phyloP scores from a whole-genome alignment of 2,888 invertebrate genomes.

The Diarsia rubi region DNA sequence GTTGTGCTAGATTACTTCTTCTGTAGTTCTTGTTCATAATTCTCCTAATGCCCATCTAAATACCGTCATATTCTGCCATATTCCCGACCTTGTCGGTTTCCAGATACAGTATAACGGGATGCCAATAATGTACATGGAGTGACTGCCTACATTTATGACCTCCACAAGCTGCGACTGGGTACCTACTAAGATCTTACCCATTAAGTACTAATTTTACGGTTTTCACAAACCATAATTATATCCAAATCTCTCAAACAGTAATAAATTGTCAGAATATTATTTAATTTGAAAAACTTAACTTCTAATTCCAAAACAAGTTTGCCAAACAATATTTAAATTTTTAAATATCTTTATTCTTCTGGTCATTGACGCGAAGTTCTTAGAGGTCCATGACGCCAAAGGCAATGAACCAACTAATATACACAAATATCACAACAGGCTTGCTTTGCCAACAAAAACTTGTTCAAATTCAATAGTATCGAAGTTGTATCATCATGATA shows the following conservation, averaged over 20 bases:
- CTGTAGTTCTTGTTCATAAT: not conserved
- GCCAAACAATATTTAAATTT: not conserved
- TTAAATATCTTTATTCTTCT: not conserved
- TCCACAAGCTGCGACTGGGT: not conserved
- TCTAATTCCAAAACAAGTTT: conserved; percentile 16
- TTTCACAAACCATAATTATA: not conserved
- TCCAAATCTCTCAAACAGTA: not conserved
- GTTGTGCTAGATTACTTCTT: not conserved
- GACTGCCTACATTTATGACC: not conserved
- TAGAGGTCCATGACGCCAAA: conserved; percentile 29
- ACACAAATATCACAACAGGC: conserved; percentile 32
- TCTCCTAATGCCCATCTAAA: not conserved
- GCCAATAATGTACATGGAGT: not conserved
- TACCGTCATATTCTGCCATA: not conserved
- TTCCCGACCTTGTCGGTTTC: not conserved
- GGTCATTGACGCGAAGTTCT: conserved; percentile 31
- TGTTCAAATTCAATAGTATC: conserved; percentile 23
- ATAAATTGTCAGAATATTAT: not conserved
- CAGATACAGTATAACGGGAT: not conserved
- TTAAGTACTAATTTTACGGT: not conserved
- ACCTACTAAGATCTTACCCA: not conserved
- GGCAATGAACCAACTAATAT: conserved; percentile 41
- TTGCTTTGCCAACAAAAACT: conserved; percentile 36
- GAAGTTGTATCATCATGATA: not conserved
- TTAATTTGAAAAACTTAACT: conserved; percentile 1